Base-by-base conservation (phyloP, 2,113 vertebrate species). In the Crocuta crocuta region DNA sequence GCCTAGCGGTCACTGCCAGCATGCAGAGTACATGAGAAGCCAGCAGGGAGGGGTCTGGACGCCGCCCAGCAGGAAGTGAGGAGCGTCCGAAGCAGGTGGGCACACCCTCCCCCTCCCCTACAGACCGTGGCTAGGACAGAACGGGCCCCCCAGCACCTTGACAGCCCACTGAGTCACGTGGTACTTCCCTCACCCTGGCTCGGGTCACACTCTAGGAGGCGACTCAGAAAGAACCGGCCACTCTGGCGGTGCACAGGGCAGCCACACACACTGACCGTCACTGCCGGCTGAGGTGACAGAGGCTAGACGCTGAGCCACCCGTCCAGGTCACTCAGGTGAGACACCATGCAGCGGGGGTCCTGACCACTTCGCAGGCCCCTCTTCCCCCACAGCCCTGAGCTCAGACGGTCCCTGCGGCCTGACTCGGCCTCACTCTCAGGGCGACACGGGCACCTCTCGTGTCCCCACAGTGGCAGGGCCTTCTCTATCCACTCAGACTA, bases 231-330 rank as follows among this genome's bases (percentile, higher is more conserved):
- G 13, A 74, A 83, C 45, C 26, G n/a, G 68, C 45, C 86, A n/a
- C 45, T 66, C 24, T 7, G 7, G 0, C 0, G 4, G 70, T 5
- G 0, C 33, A 33, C 26, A 65, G 7, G 2, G 43, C 0, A 0
- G 33, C 39, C 39, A 89, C 66, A 8, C 0, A 2, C 50, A 1
- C 50, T 15, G 13, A 61, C 35, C 39, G 23, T 61, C 5, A 3
- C 11, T 24, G 76, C 50, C 21, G 24, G 35, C 15, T 0, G 0
- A 31, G 43, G 9, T 50, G 63, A 35, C 12, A 2, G 43, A 88
- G 16, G 63, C 48, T 4, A 3, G 61, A 70, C 35, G 61, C 73
- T 6, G 4, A 26, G 39, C 84, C 50, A 63, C 31, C 23, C 0
- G 0, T 15, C 65, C 53, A 28, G 39, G 74, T 24, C 84, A 31